phyloP scores from a whole-genome alignment of 2,888 invertebrate genomes.

The Nymphalis c-album region DNA sequence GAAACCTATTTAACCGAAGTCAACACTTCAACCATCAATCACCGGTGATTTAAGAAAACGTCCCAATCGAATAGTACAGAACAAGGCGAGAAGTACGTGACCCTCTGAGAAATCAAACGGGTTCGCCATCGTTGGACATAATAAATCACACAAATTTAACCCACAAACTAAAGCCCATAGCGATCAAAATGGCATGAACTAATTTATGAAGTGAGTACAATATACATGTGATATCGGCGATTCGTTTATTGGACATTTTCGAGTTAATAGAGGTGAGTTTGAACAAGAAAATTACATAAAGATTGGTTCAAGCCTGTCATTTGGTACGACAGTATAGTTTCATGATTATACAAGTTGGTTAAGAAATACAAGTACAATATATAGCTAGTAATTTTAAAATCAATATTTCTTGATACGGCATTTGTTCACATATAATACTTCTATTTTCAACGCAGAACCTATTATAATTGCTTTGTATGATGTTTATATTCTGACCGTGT shows the following conservation, averaged over 20 bases:
- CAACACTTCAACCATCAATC: conserved; percentile 43
- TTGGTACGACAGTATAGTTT: conserved; percentile 34
- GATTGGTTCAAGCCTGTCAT: conserved; percentile 34
- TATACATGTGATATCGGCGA: not conserved
- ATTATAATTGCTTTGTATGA: not conserved
- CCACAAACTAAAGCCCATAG: not conserved
- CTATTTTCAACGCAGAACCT: not conserved
- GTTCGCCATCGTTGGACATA: conserved; percentile 3
- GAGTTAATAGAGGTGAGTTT: conserved; percentile 56
- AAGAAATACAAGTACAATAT: conserved; percentile 26
- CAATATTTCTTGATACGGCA: conserved; percentile 18
- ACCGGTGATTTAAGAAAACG: conserved; percentile 53
- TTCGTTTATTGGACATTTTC: conserved; percentile 41
- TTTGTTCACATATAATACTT: not conserved
- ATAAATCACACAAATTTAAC: conserved; percentile 19
- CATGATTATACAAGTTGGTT: conserved; percentile 36
- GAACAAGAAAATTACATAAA: conserved; percentile 55
- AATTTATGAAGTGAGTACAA: not conserved
- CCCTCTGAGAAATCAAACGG: conserved; percentile 35
- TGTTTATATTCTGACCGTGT: not conserved
- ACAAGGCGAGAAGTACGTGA: conserved; percentile 56
- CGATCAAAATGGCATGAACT: conserved; percentile 3
- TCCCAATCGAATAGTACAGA: conserved; percentile 43
- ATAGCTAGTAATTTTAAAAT: conserved; percentile 20
- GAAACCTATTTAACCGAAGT: conserved; percentile 24